Evolutionary conservation across 2,888 invertebrate genomes (phyloP), one percentile per base, ranked within the genome.

Genomic region (Plebejus melissa): DNA sequence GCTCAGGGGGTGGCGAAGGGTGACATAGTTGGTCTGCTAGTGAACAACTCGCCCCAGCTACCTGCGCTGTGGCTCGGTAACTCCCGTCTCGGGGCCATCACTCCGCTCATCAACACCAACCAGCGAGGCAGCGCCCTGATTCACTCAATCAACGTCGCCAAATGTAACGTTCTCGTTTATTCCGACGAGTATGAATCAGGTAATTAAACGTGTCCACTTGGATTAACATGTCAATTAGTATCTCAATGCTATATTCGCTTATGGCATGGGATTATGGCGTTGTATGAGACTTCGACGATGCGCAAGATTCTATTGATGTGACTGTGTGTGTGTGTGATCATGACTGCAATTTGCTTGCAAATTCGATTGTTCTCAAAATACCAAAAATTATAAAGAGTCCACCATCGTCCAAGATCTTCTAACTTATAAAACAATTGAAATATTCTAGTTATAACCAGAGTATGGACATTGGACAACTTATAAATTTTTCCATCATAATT

Each of bases 101-200:
- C 97, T 0, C 98, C 99, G 0, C 94, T 99, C 60, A 98, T 99
- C 81, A 99, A 99, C 88, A 98, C 97, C 74, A 99, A 99, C 89
- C 95, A 98, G 81, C 94, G 97, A 74, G 96, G 97, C 77, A 95
- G 95, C 60, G 96, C 98, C 0, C 94, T 99, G 6, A 88, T 96
- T 74, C 99, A 99, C 90, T 98, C 98, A 77, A 95, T 99, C 74
- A 96, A 94, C 38, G 96, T 98, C 5, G 97, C 98, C 0, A 95
- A 97, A 79, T 97, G 98, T 82, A 96, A 97, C 82, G 97, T 97
- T 0, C 91, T 99, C 32, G 96, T 99, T 83, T 98, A 96, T 88
- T 96, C 97, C 1, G 94, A 94, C 7, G 96, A 96, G 84, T 94
- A 96, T 81, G 88, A 94, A 71, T 90, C 95, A 82, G 96, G 97